Evolutionary conservation across 64 coral and sea anemone genomes (phyloP).

Genomic region (Pocillopora damicornis): DNA sequence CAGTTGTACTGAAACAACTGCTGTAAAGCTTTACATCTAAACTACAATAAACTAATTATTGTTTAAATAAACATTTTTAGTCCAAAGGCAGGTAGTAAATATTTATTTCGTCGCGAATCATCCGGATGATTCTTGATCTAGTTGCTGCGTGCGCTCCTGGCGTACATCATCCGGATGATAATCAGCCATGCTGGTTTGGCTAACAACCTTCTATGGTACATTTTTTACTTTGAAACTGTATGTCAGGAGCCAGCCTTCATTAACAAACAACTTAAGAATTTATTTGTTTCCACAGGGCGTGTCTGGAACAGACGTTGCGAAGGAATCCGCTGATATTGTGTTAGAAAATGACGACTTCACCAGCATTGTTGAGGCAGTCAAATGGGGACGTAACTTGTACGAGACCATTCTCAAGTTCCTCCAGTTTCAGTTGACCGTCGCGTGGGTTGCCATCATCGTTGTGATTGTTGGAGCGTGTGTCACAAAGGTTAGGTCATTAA

Average conservation of each 20-base stretch:
- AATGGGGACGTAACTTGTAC: slow-evolving; percentile 86
- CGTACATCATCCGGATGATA: no score
- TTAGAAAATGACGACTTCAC: slow-evolving; percentile 75
- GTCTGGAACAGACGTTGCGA: slow-evolving; percentile 73
- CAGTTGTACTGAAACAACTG: no score
- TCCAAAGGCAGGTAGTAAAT: no score
- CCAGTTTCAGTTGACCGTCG: slow-evolving; percentile 77
- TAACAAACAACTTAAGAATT: not conserved
- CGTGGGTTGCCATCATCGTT: slow-evolving; percentile 83
- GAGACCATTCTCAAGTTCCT: slow-evolving; percentile 85
- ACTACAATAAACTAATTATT: no score
- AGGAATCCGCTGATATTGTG: slow-evolving; percentile 76
- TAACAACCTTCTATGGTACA: no score
- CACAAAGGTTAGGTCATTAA: slow-evolving; percentile 37
- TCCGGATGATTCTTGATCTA: no score
- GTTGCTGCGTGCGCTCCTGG: no score
- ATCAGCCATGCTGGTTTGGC: no score
- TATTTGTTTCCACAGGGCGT: slow-evolving; percentile 49
- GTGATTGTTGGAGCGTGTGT: slow-evolving; percentile 67
- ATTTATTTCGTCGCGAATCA: no score
- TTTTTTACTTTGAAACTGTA: no score
- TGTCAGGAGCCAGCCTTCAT: not conserved
- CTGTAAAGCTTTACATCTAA: no score
- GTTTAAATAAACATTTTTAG: not conserved
- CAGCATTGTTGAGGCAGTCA: slow-evolving; percentile 70